Conservation (phyloP, 2,888 invertebrate species). For the Tortricodes alternella region DNA sequence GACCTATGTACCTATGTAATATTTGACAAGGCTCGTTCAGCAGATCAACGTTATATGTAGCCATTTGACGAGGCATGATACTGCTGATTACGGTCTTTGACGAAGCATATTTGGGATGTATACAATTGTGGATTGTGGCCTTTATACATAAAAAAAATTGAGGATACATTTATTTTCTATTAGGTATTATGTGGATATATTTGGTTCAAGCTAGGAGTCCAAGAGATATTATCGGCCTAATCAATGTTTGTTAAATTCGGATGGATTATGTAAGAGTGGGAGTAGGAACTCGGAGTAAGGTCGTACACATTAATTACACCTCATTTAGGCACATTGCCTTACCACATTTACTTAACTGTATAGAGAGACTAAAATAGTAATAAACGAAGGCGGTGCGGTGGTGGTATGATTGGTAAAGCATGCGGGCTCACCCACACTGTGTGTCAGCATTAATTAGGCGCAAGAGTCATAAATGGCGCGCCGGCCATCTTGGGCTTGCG, state of each 20-base stretch:
- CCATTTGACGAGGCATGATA: no score
- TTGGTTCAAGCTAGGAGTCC: no score
- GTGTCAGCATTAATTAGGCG: constrained; percentile 70
- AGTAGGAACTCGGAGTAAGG: constrained; percentile 36
- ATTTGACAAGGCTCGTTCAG: no score
- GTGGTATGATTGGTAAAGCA: constrained; percentile 40
- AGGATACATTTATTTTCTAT: no score
- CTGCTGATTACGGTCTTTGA: no score
- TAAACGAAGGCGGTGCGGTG: constrained; percentile 61
- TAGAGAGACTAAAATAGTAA: constrained; percentile 56
- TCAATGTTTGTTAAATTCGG: constrained; percentile 14
- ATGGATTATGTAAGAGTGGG: constrained; percentile 34
- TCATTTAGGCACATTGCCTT: constrained; percentile 48
- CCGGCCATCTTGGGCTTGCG: constrained; percentile 70
- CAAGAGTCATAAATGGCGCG: constrained; percentile 71
- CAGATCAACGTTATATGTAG: no score
- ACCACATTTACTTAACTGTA: constrained; percentile 46
- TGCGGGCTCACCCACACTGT: constrained; percentile 75
- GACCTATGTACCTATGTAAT: no score
- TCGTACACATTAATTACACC: constrained; percentile 45
- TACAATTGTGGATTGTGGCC: no score
- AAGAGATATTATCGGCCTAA: constrained; percentile 1
- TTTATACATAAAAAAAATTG: no score
- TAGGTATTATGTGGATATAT: neutral
- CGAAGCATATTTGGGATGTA: no score